These are phyloP conservation scores for Ochropleura plecta DNA, from an alignment of 2,888 invertebrate species.

Conservation along the genomic window DNA sequence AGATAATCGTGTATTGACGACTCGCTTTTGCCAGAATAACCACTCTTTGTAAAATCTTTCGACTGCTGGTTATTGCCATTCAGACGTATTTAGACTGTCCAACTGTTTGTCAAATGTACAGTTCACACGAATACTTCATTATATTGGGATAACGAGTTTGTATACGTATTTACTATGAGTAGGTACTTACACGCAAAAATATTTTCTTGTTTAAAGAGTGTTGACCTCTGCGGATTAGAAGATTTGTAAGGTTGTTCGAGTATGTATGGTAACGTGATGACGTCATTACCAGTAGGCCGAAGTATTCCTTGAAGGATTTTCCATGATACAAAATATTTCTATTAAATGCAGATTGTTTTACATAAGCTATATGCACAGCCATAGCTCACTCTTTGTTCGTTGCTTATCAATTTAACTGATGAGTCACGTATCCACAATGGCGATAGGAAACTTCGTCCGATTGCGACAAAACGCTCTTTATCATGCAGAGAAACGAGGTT, in stretches of 20 bases:
- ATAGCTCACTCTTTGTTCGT: slow-evolving; percentile 58
- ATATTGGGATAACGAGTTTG: slow-evolving; percentile 58
- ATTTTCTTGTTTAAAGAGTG: slow-evolving; percentile 64
- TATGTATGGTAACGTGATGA: slow-evolving; percentile 38
- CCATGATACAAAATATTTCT: slow-evolving; percentile 54
- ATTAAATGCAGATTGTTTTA: slow-evolving; percentile 57
- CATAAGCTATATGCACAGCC: not conserved
- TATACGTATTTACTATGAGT: slow-evolving; percentile 39
- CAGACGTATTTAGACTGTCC: not conserved
- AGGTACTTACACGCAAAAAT: slow-evolving; percentile 56
- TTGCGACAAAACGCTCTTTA: slow-evolving; percentile 47
- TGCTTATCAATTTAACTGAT: slow-evolving; percentile 58
- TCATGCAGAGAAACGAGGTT: slow-evolving; percentile 49
- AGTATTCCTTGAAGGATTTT: slow-evolving; percentile 42
- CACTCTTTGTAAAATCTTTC: not conserved
- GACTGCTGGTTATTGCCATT: not conserved
- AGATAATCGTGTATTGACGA: not conserved
- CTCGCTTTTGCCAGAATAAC: not conserved
- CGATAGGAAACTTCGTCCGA: slow-evolving; percentile 49
- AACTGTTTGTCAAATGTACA: slow-evolving; percentile 55
- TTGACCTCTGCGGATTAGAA: slow-evolving; percentile 65
- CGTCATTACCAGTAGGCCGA: slow-evolving; percentile 30
- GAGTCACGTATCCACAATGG: slow-evolving; percentile 55
- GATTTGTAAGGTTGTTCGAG: slow-evolving; percentile 41
- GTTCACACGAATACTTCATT: slow-evolving; percentile 56